phyloP scores from a whole-genome alignment of 2,888 invertebrate genomes.

The Dione juno region DNA sequence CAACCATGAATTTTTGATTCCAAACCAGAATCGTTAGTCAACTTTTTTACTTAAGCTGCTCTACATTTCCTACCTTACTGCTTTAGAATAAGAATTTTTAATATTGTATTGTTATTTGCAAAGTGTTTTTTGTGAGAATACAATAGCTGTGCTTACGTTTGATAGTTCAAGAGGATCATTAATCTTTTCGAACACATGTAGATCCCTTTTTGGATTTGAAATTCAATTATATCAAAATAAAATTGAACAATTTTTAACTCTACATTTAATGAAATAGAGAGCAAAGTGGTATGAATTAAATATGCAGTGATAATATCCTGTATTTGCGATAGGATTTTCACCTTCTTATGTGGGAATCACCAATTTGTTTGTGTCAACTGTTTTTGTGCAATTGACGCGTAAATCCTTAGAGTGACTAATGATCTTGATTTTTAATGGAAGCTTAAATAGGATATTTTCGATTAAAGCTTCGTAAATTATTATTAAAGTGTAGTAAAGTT shows the following conservation, averaged over 20 bases:
- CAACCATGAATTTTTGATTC: conserved; percentile 80
- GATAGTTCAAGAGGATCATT: conserved; percentile 78
- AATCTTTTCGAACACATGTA: conserved; percentile 75
- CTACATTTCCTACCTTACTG: conserved; percentile 49
- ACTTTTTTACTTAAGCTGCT: conserved; percentile 66
- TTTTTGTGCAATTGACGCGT: conserved; percentile 81
- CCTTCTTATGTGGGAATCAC: conserved; percentile 80
- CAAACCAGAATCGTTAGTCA: conserved; percentile 83
- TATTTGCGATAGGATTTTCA: conserved; percentile 81
- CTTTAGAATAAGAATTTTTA: conserved; percentile 43
- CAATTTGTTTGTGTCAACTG: conserved; percentile 80
- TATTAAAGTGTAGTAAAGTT: not conserved
- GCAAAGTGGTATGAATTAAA: conserved; percentile 2
- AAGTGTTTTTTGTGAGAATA: conserved; percentile 62
- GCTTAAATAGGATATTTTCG: conserved; percentile 53
- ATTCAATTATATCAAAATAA: conserved; percentile 9
- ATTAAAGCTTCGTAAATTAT: conserved; percentile 6
- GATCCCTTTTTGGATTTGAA: conserved; percentile 59
- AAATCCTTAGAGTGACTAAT: conserved; percentile 76
- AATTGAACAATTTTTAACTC: not conserved
- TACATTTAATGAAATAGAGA: not conserved
- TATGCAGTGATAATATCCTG: conserved; percentile 53
- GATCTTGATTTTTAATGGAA: conserved; percentile 65
- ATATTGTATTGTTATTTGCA: conserved; percentile 24
- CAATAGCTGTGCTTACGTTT: conserved; percentile 61